Conservation (phyloP, 1,140 invertebrate species). For the Hirudo medicinalis region DNA sequence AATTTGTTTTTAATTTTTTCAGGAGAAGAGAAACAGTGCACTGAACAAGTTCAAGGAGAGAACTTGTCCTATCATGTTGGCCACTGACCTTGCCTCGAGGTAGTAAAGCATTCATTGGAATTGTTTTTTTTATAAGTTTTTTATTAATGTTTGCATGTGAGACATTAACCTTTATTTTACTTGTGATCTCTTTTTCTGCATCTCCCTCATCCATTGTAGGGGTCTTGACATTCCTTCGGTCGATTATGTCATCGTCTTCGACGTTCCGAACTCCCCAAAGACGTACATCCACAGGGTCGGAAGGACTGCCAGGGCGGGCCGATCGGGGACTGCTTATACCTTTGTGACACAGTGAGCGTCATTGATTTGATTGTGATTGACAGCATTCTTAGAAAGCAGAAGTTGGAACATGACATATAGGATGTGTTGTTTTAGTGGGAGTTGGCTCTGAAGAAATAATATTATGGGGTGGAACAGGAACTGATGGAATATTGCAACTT, state of each 20-base stretch:
- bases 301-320: constrained; percentile 81
- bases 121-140: too few species aligned
- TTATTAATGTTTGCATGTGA: constrained; percentile 11
- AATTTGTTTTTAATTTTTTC: too few species aligned
- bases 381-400: too few species aligned
- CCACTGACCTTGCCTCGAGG: constrained; percentile 87
- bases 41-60: constrained; percentile 41
- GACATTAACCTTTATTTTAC: not conserved
- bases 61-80: constrained; percentile 65
- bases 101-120: too few species aligned
- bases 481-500: too few species aligned
- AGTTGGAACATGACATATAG: too few species aligned
- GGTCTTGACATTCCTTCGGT: constrained; percentile 96
- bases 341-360: constrained; percentile 52
- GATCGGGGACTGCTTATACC: constrained; percentile 55
- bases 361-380: too few species aligned
- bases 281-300: constrained; percentile 94
- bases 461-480: too few species aligned
- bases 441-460: too few species aligned
- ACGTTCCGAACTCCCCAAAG: constrained; percentile 88
- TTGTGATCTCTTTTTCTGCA: not conserved
- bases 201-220: constrained; percentile 42
- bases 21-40: constrained; percentile 37
- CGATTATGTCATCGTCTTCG: constrained; percentile 91
- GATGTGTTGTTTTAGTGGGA: too few species aligned